Base-by-base conservation (phyloP, 1,140 invertebrate genomes). In the Gonatopus flavifemur region DNA sequence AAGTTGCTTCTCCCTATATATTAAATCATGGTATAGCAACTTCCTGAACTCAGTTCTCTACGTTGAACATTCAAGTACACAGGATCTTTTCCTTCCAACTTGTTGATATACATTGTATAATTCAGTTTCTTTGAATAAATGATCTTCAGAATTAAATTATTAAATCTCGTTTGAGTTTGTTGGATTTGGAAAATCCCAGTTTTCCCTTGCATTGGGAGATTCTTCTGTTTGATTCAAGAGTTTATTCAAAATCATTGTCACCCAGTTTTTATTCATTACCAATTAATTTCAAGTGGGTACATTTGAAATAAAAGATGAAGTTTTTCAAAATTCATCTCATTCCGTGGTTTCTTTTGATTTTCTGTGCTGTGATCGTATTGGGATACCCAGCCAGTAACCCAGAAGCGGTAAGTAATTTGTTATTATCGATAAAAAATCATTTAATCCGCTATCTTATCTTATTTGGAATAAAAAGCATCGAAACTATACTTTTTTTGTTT, bases 11-110 rank as follows among this genome's bases (percentile, higher is more conserved):
- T 57, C 50, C 43, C n/a, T n/a, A n/a, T 72, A 75, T 74, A 77
- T 77, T 74, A 76, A 74, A 74, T 70, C 61, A 76, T 77, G 65
- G 58, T 65, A 62, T 62, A 62, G 64, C 58, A 56, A 58, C 58
- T 67, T 57, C 48, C 52, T 49, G 66, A 75, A 73, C 56, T 62
- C 74, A 76, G 74, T 77, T 56, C n/a, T n/a, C 61, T 61, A 52
- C 60, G 61, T 60, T 62, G 59, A 69, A 53, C 66, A 64, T 59
- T 62, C 62, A 48, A 47, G 56, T 52, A 68, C 56, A 54, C 28
- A 49, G 41, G 45, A 52, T 38, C 41, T 32, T 22, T 37, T 30
- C 37, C 16, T 16, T 9, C 6, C 2, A 30, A 12, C 20, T n/a
- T 21, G 12, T n/a, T 24, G 21, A 35, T n/a, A 44, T n/a, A 2